Evolutionary conservation across 2,113 vertebrate species (phyloP).

Genomic region (Corythaeola cristata): DNA sequence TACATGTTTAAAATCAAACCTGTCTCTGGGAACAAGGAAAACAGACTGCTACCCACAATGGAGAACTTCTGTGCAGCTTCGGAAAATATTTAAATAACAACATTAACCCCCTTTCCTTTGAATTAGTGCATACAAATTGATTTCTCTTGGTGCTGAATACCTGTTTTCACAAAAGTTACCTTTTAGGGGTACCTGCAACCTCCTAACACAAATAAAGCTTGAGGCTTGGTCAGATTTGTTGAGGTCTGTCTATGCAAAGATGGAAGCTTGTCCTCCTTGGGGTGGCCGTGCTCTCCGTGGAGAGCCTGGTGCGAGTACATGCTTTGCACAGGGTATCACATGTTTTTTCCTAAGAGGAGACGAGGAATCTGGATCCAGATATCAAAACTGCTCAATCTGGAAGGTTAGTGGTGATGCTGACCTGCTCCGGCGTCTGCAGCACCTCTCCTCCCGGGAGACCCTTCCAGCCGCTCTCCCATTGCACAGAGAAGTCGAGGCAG

Average conservation of each 20-base stretch:
- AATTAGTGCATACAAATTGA: not conserved
- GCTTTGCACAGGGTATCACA: rapidly evolving
- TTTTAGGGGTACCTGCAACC: not conserved
- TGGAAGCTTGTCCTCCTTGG: not conserved
- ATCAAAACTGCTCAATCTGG: rapidly evolving
- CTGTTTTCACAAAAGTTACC: not conserved
- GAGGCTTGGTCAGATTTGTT: not conserved
- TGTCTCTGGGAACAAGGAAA: not conserved
- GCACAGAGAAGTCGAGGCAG: not conserved
- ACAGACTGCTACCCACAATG: not conserved
- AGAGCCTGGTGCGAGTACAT: rapidly evolving
- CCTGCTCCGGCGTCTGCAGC: rapidly evolving
- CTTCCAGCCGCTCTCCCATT: not conserved
- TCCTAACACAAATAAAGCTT: not conserved
- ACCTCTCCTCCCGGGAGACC: not conserved
- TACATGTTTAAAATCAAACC: not conserved
- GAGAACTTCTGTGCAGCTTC: not conserved
- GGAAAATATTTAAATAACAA: not conserved
- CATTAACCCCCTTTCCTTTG: not conserved
- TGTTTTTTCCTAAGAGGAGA: not conserved
- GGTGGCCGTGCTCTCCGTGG: rapidly evolving
- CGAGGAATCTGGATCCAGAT: not conserved
- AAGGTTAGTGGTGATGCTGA: not conserved
- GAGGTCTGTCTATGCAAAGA: not conserved
- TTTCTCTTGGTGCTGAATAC: not conserved